phyloP scores from a whole-genome alignment of 2,888 invertebrate genomes.

The Eumacrocentrus americanus region DNA sequence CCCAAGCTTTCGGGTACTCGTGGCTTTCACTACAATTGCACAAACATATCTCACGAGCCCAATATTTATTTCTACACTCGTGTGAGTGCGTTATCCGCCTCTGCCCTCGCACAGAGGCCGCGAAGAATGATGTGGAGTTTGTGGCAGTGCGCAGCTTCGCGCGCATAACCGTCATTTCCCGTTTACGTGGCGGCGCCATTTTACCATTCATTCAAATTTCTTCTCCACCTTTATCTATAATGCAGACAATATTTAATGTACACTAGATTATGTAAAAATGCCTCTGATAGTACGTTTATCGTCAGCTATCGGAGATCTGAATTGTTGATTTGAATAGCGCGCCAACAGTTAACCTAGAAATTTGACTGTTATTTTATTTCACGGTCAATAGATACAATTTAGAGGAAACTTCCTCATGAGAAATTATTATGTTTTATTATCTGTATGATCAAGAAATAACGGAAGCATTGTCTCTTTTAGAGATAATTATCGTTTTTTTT shows the following conservation, averaged over 20 bases:
- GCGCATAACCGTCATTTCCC: constrained; percentile 45
- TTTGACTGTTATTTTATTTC: too few species aligned
- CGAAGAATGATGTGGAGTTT: constrained; percentile 53
- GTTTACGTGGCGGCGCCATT: constrained; percentile 45
- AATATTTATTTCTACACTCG: not conserved
- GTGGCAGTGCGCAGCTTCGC: constrained; percentile 15
- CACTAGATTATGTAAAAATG: too few species aligned
- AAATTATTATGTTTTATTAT: too few species aligned
- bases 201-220: not conserved
- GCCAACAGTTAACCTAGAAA: too few species aligned
- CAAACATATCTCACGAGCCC: not conserved
- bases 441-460: too few species aligned
- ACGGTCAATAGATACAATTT: too few species aligned
- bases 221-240: not conserved
- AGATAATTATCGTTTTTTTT: not conserved
- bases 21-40: not conserved
- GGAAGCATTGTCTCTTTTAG: not conserved
- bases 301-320: too few species aligned
- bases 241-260: too few species aligned
- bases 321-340: too few species aligned
- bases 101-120: constrained; percentile 3
- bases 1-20: not conserved
- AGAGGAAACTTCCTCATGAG: too few species aligned
- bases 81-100: not conserved
- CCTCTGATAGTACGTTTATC: too few species aligned